Evolutionary conservation across 2,113 vertebrate genomes (phyloP), one percentile per base, ranked within the genome.

Genomic region (Pluvialis apricaria): DNA sequence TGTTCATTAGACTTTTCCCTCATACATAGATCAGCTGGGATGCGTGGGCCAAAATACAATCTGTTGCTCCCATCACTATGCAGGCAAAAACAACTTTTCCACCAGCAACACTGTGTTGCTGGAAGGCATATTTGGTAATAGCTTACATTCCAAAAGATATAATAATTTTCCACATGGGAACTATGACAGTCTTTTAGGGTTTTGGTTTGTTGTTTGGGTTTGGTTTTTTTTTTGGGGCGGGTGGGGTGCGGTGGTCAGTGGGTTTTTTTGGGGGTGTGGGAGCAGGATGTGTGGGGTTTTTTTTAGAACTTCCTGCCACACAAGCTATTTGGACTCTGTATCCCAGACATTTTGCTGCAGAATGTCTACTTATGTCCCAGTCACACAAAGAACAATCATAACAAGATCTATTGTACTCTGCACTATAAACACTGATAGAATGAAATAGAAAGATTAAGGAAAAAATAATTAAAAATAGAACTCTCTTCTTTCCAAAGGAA

Each of bases 391-490:
- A 85, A 87, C 66, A 94, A 90, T 79, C 47, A 42, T 17, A 89
- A 76, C 65, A 72, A 90, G 45, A 42, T 77, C n/a, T 28, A 82
- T 84, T 94, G 79, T 88, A 8, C 49, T 80, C 45, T 25, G 52
- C 64, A 40, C 70, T 69, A 32, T 93, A 96, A 96, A 94, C 75
- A 92, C n/a, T 60, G 28, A 36, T 7, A 82, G 76, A 85, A 85
- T 45, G 15, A 91, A 92, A 94, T 54, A 82, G 82, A 80, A 92
- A 95, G 78, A 93, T 82, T 73, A 93, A 79, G 90, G 89, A 24
- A 57, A 16, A 94, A 94, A 90, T 14, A 80, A 69, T 55, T 90
- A 65, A 95, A 96, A 95, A 87, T 91, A 97, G 89, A 60, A 62
- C 25, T 52, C 28, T 64, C 16, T 94, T 81, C 84, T 92, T 94